Conservation (phyloP, 2,888 invertebrate species). For the Macaria notata region DNA sequence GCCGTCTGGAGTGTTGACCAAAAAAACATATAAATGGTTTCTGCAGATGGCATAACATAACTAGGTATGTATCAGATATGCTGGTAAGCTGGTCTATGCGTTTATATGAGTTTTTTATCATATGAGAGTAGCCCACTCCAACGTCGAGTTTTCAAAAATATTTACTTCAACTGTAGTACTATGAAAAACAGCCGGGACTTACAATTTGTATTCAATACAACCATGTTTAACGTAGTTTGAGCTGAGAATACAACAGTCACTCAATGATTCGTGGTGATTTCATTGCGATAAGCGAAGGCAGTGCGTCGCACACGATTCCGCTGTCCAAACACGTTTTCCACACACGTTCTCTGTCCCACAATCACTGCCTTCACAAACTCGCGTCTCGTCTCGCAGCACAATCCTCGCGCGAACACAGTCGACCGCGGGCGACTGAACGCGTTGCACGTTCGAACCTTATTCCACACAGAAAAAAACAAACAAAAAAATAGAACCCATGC, state of each 20-base stretch:
- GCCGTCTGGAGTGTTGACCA: too few species aligned
- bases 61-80: too few species aligned
- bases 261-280: background rate
- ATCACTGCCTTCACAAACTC: slow-evolving; percentile 60
- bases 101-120: too few species aligned
- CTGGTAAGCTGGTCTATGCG: too few species aligned
- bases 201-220: too few species aligned
- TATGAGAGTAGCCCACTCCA: too few species aligned
- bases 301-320: slow-evolving; percentile 21
- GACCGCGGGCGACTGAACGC: slow-evolving; percentile 68
- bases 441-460: slow-evolving; percentile 56
- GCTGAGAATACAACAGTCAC: background rate
- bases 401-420: slow-evolving; percentile 49
- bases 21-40: too few species aligned
- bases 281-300: background rate
- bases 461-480: slow-evolving; percentile 39
- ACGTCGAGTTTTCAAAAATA: too few species aligned
- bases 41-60: too few species aligned
- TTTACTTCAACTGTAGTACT: too few species aligned
- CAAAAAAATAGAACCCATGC: slow-evolving; percentile 39
- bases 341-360: slow-evolving; percentile 70
- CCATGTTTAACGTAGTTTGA: too few species aligned
- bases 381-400: background rate
- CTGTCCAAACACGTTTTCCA: slow-evolving; percentile 70
- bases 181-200: too few species aligned